Percentiles rank a stretch among this genome's conserved stretches.
phyloP scores from a whole-genome alignment of 2,888 invertebrate species.

The Ligdia adustata region DNA sequence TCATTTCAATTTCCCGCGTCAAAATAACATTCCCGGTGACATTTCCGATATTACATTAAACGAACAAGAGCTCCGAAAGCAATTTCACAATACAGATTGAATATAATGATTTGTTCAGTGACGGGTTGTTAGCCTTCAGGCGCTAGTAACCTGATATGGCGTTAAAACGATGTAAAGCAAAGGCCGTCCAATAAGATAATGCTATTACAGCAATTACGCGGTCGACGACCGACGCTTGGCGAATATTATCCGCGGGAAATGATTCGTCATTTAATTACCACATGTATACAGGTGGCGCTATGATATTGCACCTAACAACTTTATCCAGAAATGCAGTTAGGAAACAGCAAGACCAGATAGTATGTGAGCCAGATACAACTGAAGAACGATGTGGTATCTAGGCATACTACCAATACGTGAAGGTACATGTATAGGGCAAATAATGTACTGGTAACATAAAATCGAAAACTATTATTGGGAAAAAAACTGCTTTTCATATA shows the following conservation, averaged over 20 bases:
- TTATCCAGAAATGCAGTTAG: too few relatives aligned
- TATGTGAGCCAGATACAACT: too few relatives aligned
- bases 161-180: slow-evolving; percentile 38
- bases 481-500: too few relatives aligned
- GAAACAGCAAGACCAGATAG: too few relatives aligned
- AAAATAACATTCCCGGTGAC: slow-evolving; percentile 14
- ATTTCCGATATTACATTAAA: slow-evolving; percentile 25
- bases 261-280: slow-evolving; percentile 10
- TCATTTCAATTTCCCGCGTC: not conserved
- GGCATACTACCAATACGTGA: too few relatives aligned
- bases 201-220: slow-evolving; percentile 39
- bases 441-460: too few relatives aligned
- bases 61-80: slow-evolving; percentile 9
- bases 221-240: slow-evolving; percentile 29
- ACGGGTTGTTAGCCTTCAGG: not conserved
- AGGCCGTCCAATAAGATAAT: slow-evolving; percentile 31
- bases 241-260: slow-evolving; percentile 21
- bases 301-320: too few relatives aligned
- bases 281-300: too few relatives aligned
- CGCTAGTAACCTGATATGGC: slow-evolving; percentile 29
- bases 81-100: slow-evolving; percentile 5
- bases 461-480: too few relatives aligned
- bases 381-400: too few relatives aligned
- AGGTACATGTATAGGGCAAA: too few relatives aligned
- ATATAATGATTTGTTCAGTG: slow-evolving; percentile 7